These are phyloP conservation scores for Orchesella flavescens DNA, from an alignment of 2,888 invertebrate species.

Conservation along the genomic window DNA sequence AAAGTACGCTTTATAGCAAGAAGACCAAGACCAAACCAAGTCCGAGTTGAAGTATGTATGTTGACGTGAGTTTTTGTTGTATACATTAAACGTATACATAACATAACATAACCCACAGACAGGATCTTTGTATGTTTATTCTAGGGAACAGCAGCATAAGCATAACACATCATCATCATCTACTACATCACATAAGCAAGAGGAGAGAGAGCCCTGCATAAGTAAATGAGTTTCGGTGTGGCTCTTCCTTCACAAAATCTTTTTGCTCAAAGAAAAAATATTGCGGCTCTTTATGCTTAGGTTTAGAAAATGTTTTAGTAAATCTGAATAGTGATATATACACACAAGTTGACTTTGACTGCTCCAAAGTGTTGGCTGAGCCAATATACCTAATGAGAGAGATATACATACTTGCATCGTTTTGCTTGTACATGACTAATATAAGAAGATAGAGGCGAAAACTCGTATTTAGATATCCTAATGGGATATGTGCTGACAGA, in stretches of 20 bases:
- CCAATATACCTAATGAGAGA: constrained; percentile 30
- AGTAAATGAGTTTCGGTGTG: constrained; percentile 53
- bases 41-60: constrained; percentile 48
- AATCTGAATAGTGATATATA: constrained; percentile 8
- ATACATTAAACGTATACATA: background rate
- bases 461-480: constrained; percentile 18
- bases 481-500: constrained; percentile 42
- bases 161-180: no score
- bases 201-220: background rate
- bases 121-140: background rate
- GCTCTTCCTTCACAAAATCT: constrained; percentile 16
- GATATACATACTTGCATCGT: no score
- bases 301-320: background rate
- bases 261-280: constrained; percentile 41
- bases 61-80: constrained; percentile 41
- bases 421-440: constrained; percentile 26
- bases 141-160: background rate
- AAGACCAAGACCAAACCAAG: background rate
- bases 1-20: no score
- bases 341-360: background rate
- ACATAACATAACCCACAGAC: background rate
- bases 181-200: no score
- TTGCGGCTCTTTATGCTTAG: constrained; percentile 41
- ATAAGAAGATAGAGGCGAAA: constrained; percentile 12
- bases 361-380: constrained; percentile 27